Percentiles rank a stretch among this genome's conserved stretches.
Evolutionary conservation across 2,888 invertebrate species (phyloP).

Genomic region (Ceriagrion tenellum): DNA sequence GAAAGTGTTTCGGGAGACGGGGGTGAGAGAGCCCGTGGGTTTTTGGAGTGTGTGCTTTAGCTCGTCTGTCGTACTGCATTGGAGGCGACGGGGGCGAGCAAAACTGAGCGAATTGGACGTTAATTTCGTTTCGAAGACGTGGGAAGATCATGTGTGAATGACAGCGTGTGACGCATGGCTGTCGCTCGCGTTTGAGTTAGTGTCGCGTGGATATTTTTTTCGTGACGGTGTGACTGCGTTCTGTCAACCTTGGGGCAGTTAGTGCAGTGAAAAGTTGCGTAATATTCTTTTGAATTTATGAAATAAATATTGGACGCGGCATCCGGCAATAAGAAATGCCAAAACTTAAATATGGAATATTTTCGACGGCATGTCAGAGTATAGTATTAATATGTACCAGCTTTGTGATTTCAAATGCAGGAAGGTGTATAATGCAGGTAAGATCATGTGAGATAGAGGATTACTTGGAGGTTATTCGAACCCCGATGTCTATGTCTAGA

Average conservation of each 20-base stretch:
- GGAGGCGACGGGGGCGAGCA: not conserved
- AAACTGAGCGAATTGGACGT: not conserved
- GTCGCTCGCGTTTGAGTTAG: not conserved
- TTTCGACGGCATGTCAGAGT: too few species aligned
- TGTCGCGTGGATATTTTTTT: not conserved
- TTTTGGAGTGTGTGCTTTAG: not conserved
- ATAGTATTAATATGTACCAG: too few species aligned
- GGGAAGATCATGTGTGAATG: not conserved
- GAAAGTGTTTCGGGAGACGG: not conserved
- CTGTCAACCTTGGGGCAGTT: not conserved
- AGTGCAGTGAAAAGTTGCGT: not conserved
- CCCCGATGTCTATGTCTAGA: too few species aligned
- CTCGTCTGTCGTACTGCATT: not conserved
- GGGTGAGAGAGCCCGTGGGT: not conserved
- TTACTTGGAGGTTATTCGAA: too few species aligned
- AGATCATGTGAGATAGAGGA: too few species aligned
- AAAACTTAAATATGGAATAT: too few species aligned
- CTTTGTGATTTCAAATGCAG: too few species aligned
- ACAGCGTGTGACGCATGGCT: not conserved
- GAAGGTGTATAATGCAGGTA: too few species aligned
- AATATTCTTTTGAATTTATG: too few species aligned
- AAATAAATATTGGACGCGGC: too few species aligned
- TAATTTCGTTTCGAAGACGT: slow-evolving; percentile 26
- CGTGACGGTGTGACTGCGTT: not conserved
- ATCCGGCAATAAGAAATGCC: too few species aligned